A percentile compares a stretch with the other conserved stretches of the same genome.
phyloP scores from a whole-genome alignment of 2,888 invertebrate species.

The Anagyrus pseudococci region DNA sequence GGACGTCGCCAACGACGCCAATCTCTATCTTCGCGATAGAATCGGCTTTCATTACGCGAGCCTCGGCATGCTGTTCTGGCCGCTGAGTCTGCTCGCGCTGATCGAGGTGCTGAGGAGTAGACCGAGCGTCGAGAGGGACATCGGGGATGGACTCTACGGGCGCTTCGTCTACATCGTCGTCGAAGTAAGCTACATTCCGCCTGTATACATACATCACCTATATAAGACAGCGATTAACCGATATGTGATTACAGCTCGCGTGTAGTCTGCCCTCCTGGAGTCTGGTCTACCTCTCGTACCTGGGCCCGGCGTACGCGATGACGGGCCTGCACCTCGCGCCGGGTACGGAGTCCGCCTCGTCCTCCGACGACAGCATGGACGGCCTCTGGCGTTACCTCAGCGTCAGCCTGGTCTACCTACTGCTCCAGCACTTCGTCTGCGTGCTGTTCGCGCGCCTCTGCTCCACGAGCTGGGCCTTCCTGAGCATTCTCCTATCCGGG shows the following conservation, averaged over 20 bases:
- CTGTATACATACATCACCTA: not conserved
- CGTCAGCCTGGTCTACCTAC: conserved; percentile 53
- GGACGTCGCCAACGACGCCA: conserved; percentile 81
- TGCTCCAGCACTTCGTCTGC: conserved; percentile 55
- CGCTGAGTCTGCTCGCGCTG: conserved; percentile 64
- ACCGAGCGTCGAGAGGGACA: conserved; percentile 77
- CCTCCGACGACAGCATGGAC: conserved; percentile 54
- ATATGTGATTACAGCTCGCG: conserved; percentile 68
- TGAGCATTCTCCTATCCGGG: conserved; percentile 53
- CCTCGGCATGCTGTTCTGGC: conserved; percentile 81
- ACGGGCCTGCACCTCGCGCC: conserved; percentile 73
- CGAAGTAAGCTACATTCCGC: conserved; percentile 67
- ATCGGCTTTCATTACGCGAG: conserved; percentile 87
- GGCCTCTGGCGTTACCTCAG: conserved; percentile 56
- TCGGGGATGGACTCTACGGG: conserved; percentile 81
- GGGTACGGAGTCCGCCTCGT: not conserved
- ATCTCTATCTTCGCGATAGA: conserved; percentile 77
- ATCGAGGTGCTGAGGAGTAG: conserved; percentile 62
- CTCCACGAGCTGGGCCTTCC: conserved; percentile 50
- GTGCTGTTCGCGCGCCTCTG: conserved; percentile 53
- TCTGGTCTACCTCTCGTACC: conserved; percentile 82
- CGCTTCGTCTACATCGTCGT: conserved; percentile 79
- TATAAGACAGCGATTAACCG: too few relatives aligned
- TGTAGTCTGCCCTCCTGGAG: conserved; percentile 80
- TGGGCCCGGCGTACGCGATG: conserved; percentile 90